These are phyloP conservation scores for Bombus picipes DNA, from an alignment of 1,140 invertebrate genomes.

Conservation along the genomic window DNA sequence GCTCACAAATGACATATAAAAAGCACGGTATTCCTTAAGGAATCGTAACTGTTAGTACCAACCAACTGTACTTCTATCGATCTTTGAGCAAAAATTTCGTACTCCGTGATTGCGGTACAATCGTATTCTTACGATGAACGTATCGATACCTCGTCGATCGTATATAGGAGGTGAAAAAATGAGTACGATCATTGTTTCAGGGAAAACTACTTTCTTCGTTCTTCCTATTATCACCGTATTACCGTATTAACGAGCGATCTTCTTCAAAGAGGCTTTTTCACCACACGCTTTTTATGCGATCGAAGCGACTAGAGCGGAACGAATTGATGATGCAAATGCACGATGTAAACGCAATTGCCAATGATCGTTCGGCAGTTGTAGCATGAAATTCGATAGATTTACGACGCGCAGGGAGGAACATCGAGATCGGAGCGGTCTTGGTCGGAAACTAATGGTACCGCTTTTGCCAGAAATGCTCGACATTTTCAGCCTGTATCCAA, in stretches of 20 bases:
- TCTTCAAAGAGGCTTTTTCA: no score
- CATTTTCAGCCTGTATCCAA: slow-evolving; percentile 42
- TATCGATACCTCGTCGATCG: neutral
- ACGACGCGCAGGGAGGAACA: slow-evolving; percentile 53
- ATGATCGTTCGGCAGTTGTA: slow-evolving; percentile 55
- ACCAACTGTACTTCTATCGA: neutral
- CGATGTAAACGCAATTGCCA: slow-evolving; percentile 57
- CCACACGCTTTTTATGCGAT: neutral
- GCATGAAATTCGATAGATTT: slow-evolving; percentile 57
- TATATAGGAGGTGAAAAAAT: no score
- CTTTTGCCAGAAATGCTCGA: slow-evolving; percentile 48
- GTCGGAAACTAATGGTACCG: slow-evolving; percentile 62
- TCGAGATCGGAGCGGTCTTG: slow-evolving; percentile 55
- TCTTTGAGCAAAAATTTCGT: slow-evolving; percentile 3
- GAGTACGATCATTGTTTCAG: no score
- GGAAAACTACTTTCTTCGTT: neutral
- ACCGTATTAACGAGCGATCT: neutral
- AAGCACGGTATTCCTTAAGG: slow-evolving; percentile 1
- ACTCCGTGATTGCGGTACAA: neutral
- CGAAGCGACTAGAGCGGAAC: slow-evolving; percentile 20
- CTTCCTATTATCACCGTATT: no score
- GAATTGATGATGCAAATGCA: slow-evolving; percentile 48
- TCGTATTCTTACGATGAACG: no score
- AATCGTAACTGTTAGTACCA: neutral
- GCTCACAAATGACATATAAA: slow-evolving; percentile 26